Evolutionary conservation across 2,888 invertebrate genomes (phyloP), one percentile per base, ranked within the genome.

Genomic region (Cheiracanthium punctorium): DNA sequence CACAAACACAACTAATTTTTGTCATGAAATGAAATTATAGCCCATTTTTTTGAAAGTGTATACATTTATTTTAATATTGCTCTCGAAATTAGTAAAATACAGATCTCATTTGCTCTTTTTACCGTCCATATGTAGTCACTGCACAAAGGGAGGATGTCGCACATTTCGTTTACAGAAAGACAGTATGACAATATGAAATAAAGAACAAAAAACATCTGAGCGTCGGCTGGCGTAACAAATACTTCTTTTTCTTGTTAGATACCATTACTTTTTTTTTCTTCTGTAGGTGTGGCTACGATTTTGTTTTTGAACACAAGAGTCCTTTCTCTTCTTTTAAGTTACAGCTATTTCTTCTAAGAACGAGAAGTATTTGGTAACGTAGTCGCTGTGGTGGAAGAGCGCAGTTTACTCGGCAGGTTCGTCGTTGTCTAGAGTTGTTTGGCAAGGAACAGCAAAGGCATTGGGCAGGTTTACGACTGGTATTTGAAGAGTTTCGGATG

Each of bases 81-180:
- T 84, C 72, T 74, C 67, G 73, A 79, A 79, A 85, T 79, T 79
- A 85, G 72, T 84, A 85, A 79, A 85, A 74, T 85, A 85, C 84
- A 85, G 79, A 85, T 85, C 84, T 85, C 71, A 71, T 85, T 72
- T 72, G 52, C n/a, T 72, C 52, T 28, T 74, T 5, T 48, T 67
- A 58, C 48, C 81, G 52, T 73, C 70, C 82, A 74, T 81, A 48
- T 52, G 58, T 33, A 74, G 64, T 71, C n/a, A 30, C 37, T 58
- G 8, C 37, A 28, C 37, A 65, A 28, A 52, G 28, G 29, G 28
- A 65, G 5, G 29, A 69, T 74, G 58, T 58, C 24, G 37, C 67
- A 69, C 29, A 72, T 43, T 52, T 79, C 43, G 69, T 72, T 81
- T 69, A 75, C 75, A 75, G 70, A 28, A 37, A 33, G 58, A 82